Evolutionary conservation across 2,888 invertebrate species (phyloP).

Genomic region (Heteromyza rotundicornis): DNA sequence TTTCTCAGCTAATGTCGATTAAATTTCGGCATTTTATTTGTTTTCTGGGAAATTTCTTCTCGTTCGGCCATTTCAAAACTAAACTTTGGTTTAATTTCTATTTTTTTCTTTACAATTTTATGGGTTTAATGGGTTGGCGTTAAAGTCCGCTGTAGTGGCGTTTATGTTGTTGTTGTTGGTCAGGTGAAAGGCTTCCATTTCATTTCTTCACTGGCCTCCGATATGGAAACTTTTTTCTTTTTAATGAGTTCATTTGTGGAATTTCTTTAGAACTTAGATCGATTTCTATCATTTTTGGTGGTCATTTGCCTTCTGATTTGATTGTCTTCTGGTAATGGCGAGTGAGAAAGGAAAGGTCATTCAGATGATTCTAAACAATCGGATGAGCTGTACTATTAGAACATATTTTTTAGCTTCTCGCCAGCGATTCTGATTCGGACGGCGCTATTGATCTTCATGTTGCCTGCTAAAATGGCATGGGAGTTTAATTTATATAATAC

Average conservation of each 20-base stretch:
- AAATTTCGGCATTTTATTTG: not conserved
- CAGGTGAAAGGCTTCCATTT: slow-evolving; percentile 6
- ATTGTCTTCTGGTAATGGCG: too few species aligned
- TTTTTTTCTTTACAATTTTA: slow-evolving; percentile 10
- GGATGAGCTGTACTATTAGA: too few species aligned
- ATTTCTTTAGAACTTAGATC: not conserved
- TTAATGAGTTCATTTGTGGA: slow-evolving; percentile 22
- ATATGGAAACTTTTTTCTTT: slow-evolving; percentile 18
- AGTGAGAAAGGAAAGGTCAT: too few species aligned
- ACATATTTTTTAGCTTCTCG: too few species aligned
- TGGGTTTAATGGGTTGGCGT: slow-evolving; percentile 24
- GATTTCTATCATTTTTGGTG: not conserved
- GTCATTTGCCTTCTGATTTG: too few species aligned
- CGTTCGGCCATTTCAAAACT: too few species aligned
- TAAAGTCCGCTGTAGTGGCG: slow-evolving; percentile 15
- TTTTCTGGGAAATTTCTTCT: slow-evolving; percentile 4
- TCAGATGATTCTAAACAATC: too few species aligned
- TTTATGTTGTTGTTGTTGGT: not conserved
- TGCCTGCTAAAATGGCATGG: too few species aligned
- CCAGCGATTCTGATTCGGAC: too few species aligned
- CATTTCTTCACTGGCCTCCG: slow-evolving; percentile 20
- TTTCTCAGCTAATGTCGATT: not conserved
- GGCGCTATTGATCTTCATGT: too few species aligned
- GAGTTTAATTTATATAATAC: too few species aligned
- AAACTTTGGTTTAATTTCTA: slow-evolving; percentile 2